Base-by-base conservation (phyloP, 2,888 invertebrate genomes). In the Plutella xylostella region DNA sequence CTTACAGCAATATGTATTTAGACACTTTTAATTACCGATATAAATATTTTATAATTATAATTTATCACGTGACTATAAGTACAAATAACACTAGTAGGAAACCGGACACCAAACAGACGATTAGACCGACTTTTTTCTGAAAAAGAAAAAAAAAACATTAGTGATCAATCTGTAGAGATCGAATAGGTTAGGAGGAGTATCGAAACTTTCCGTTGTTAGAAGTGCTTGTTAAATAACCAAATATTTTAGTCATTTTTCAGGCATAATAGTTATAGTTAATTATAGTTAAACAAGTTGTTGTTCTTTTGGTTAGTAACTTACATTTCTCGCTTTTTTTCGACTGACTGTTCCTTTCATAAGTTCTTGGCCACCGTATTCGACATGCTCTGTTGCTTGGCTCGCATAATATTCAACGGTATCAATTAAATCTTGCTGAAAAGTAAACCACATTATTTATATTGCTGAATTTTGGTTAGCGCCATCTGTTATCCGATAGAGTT, bases 381-480 rank as follows among this genome's bases (percentile, higher is more conserved):
- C 83, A 60, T 86, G 86, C 53, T 86, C 84, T 18, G 79, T 80
- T 15, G 90, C 88, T 58, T 80, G 84, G 60, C 83, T 77, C 52
- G 90, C 89, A 72, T 86, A 89, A 76, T 87, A 88, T 74, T 89
- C 89, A 45, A 90, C 87, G 58, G 87, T 86, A 65, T 89, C 88
- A 47, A 90, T 61, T 56, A 86, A 82, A 51, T 89, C 90, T 69
- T 89, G 89, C 89, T 90, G 65, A 44, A 76, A 75, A 39, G 19
- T 17, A 19, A 14, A 25, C 9, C 1, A 6, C 3, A 3, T 14
- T 33, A 6, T 12, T 9, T 28, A 28, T n/a, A n/a, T n/a, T 22
- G 19, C 4, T 35, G 31, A 31, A 22, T 6, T 4, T 33, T 9
- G 18, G 17, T 34, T 31, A 17, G 35, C 19, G 18, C 18, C 35